Conservation (phyloP, 2,113 vertebrate genomes). For the Sturnus vulgaris region DNA sequence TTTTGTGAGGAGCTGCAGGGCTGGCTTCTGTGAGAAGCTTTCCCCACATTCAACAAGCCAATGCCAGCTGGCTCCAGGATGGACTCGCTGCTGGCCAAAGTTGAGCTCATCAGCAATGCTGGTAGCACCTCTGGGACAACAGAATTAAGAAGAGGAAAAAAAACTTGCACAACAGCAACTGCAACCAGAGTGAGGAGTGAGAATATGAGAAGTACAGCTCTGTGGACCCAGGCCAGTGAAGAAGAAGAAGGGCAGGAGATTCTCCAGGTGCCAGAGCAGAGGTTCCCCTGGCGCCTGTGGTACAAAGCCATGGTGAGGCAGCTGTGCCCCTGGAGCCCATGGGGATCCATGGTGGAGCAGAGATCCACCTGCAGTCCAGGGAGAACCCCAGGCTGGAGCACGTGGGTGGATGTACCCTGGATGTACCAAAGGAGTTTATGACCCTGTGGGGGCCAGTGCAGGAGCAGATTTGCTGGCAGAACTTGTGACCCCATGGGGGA, state of each 20-base stretch:
- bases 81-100: neutral
- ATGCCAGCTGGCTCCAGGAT: neutral
- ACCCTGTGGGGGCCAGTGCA: accelerated
- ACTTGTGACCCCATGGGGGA: neutral
- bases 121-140: neutral
- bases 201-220: neutral
- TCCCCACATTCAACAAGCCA: neutral
- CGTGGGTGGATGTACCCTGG: too few species aligned
- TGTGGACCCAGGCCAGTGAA: neutral
- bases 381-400: neutral
- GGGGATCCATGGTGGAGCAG: neutral
- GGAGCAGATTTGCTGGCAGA: neutral
- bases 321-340: neutral
- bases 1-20: neutral
- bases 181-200: neutral
- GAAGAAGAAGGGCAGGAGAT: neutral
- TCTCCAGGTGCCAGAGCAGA: neutral
- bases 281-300: neutral
- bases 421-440: neutral
- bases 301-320: neutral
- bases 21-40: neutral
- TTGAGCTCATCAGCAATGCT: neutral
- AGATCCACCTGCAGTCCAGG: neutral
- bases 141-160: neutral
- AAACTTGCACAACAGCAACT: neutral